A percentile compares a stretch with the other conserved stretches of the same genome.
Evolutionary conservation across 1,140 invertebrate species (phyloP).

Genomic region (Drosophila kikkawai): DNA sequence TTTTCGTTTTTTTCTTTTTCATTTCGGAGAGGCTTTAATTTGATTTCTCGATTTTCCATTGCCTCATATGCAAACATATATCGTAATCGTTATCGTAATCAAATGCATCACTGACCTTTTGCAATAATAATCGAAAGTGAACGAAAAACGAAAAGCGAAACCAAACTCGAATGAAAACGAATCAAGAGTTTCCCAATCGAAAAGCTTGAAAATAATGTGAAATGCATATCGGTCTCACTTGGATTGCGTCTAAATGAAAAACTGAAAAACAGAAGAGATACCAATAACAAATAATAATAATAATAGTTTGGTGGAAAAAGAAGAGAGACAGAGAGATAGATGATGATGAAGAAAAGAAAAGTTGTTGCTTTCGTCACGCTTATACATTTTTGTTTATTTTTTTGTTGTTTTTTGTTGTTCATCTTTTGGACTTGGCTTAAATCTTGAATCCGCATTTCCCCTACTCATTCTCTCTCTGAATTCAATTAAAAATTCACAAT

Average conservation of each 20-base stretch:
- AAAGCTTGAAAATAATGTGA: conserved; percentile 60
- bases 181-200: conserved; percentile 41
- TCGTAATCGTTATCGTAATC: conserved; percentile 52
- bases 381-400: conserved; percentile 42
- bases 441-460: background rate
- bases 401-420: conserved; percentile 13
- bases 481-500: conserved; percentile 76
- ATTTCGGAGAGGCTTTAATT: too few species aligned
- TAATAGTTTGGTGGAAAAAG: conserved; percentile 7
- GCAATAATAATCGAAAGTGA: conserved; percentile 76
- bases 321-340: background rate
- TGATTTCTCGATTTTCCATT: conserved; percentile 12
- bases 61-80: conserved; percentile 19
- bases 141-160: conserved; percentile 28
- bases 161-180: conserved; percentile 19
- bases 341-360: conserved; percentile 56
- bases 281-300: conserved; percentile 28
- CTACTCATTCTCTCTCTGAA: conserved; percentile 54
- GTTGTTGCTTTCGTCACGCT: conserved; percentile 66
- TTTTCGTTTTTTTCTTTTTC: background rate
- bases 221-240: conserved; percentile 67
- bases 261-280: conserved; percentile 47
- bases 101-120: conserved; percentile 62
- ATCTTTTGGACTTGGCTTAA: conserved; percentile 12
- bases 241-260: conserved; percentile 69